phyloP scores from a whole-genome alignment of 2,888 invertebrate species.

The Andrena marginata region DNA sequence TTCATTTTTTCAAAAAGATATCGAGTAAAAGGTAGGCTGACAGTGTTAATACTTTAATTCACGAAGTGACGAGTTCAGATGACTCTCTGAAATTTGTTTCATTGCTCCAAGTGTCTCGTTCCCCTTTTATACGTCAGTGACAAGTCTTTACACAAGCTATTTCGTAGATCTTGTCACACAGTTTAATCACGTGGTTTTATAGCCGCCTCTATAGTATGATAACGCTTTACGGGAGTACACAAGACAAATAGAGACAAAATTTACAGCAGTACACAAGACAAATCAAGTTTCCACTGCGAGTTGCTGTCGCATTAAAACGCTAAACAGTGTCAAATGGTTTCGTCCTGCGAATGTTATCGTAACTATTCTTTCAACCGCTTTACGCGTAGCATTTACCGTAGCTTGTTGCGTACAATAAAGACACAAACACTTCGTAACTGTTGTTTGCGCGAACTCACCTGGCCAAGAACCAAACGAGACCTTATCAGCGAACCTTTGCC shows the following conservation, averaged over 20 bases:
- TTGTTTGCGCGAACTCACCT: too few species aligned
- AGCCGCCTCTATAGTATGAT: slow-evolving; percentile 68
- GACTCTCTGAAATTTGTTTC: slow-evolving; percentile 66
- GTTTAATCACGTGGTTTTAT: slow-evolving; percentile 79
- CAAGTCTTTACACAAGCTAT: slow-evolving; percentile 72
- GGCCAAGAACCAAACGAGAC: too few species aligned
- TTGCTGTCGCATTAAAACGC: slow-evolving; percentile 33
- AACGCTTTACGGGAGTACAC: slow-evolving; percentile 77
- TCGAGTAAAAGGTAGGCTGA: background rate
- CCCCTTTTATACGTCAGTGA: slow-evolving; percentile 78
- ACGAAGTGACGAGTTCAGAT: slow-evolving; percentile 44
- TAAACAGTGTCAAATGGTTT: slow-evolving; percentile 15
- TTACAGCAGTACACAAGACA: slow-evolving; percentile 79
- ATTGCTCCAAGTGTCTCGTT: slow-evolving; percentile 75
- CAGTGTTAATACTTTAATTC: slow-evolving; percentile 9
- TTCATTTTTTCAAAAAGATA: slow-evolving; percentile 6
- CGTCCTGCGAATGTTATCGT: slow-evolving; percentile 23
- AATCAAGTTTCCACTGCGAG: slow-evolving; percentile 70
- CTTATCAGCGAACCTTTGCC: too few species aligned
- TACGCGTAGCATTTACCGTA: background rate
- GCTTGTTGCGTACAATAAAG: too few species aligned
- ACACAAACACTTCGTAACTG: too few species aligned
- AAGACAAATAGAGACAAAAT: too few species aligned
- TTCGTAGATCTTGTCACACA: slow-evolving; percentile 44
- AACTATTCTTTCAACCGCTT: slow-evolving; percentile 7